These are phyloP conservation scores for Pseudachorutes palmiensis DNA, from an alignment of 1,140 invertebrate genomes.

Conservation along the genomic window DNA sequence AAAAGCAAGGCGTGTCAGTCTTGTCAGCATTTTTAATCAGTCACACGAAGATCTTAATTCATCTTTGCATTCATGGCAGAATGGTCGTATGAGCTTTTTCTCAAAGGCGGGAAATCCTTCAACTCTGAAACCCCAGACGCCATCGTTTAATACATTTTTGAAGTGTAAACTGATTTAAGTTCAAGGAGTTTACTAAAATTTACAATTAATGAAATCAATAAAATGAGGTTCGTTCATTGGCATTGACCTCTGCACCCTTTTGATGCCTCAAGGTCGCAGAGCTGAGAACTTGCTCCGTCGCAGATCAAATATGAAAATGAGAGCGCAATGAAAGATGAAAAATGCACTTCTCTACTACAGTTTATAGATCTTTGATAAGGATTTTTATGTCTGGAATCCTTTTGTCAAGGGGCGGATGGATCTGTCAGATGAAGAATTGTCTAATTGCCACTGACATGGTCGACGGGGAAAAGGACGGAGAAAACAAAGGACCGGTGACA, in stretches of 20 bases:
- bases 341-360: background rate
- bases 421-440: background rate
- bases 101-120: too few relatives aligned
- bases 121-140: too few relatives aligned
- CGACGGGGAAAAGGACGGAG: background rate
- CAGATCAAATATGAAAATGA: too few relatives aligned
- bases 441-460: background rate
- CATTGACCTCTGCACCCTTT: background rate
- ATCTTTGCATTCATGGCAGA: too few relatives aligned
- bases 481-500: background rate
- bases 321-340: background rate
- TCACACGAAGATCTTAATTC: too few relatives aligned
- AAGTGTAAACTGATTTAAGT: too few relatives aligned
- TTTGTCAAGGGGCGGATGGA: background rate
- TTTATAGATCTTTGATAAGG: background rate
- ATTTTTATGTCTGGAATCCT: constrained; percentile 7
- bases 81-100: too few relatives aligned
- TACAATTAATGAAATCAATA: background rate
- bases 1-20: too few relatives aligned
- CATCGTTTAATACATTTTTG: too few relatives aligned
- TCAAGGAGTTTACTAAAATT: too few relatives aligned
- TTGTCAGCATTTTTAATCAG: too few relatives aligned
- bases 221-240: background rate
- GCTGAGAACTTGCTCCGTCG: too few relatives aligned
- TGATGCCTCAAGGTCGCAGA: background rate